A percentile compares a stretch with the other conserved stretches of the same genome.
Evolutionary conservation across 2,797 vertebrate genomes (phyloP).

Genomic region (Platalea minor): DNA sequence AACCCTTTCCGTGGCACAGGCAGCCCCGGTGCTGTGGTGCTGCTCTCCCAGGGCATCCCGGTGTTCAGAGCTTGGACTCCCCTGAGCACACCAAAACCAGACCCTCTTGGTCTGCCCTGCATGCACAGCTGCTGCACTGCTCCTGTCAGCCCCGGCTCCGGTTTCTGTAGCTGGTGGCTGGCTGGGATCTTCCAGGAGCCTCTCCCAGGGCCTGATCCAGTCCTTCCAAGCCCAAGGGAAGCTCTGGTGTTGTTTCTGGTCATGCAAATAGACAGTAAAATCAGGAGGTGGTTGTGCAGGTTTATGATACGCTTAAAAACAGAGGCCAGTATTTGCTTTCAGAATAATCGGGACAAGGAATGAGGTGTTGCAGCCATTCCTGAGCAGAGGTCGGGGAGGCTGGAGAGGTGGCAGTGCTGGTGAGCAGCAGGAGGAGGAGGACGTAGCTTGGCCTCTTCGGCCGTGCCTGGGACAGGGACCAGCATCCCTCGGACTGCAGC

Average conservation of each 20-base stretch:
- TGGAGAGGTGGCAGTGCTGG: accelerated
- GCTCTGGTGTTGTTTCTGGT: background rate
- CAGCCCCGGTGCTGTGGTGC: background rate
- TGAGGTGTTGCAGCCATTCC: background rate
- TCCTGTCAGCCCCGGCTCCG: background rate
- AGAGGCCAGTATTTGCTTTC: accelerated
- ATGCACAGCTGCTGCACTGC: accelerated
- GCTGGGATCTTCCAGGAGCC: background rate
- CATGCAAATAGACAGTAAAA: background rate
- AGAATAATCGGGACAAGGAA: background rate
- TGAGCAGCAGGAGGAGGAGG: background rate
- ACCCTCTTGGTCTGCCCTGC: background rate
- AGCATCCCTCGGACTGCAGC: background rate
- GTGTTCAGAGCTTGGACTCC: background rate
- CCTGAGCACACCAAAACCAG: accelerated
- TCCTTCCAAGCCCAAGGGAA: background rate
- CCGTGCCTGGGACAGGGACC: no score
- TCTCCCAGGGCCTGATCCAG: background rate
- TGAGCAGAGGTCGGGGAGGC: background rate
- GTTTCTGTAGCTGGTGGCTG: background rate
- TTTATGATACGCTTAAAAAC: background rate
- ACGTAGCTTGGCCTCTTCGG: accelerated
- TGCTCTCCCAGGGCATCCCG: background rate
- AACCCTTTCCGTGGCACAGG: accelerated
- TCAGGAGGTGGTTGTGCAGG: background rate